A percentile compares a stretch with the other conserved stretches of the same genome.
Evolutionary conservation across 2,888 invertebrate genomes (phyloP).

Genomic region (Acrobeloides nanus): DNA sequence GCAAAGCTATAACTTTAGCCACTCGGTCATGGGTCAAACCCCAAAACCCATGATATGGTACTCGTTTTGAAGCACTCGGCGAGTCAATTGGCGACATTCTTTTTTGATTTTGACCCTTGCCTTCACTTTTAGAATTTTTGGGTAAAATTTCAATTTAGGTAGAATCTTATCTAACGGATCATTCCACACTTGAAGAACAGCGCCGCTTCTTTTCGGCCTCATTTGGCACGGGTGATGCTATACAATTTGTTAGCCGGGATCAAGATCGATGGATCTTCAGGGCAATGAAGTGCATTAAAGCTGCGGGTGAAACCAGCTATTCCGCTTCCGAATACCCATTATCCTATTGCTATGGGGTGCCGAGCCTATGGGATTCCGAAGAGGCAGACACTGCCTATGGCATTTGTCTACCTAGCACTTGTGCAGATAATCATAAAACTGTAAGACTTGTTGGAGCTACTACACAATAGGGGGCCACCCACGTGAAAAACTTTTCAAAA

Average conservation of each 20-base stretch:
- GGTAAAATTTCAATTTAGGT: no score
- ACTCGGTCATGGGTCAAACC: no score
- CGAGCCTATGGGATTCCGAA: conserved; percentile 13
- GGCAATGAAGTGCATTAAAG: conserved; percentile 28
- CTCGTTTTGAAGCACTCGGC: no score
- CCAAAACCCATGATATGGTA: no score
- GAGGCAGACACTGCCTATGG: conserved; percentile 28
- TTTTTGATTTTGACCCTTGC: no score
- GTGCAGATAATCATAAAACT: conserved; percentile 27
- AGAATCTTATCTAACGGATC: conserved; percentile 36
- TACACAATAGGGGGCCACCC: no score
- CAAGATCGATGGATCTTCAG: conserved; percentile 46
- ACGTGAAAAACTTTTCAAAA: no score
- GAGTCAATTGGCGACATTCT: no score
- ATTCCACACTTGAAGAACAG: conserved; percentile 37
- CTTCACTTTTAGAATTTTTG: no score
- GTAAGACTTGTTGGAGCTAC: no score
- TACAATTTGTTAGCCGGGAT: conserved; percentile 22
- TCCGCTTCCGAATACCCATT: conserved; percentile 41
- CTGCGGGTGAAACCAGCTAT: conserved; percentile 43
- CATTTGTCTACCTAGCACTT: conserved; percentile 38
- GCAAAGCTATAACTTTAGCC: no score
- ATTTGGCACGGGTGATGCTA: conserved; percentile 28
- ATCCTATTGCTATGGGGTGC: conserved; percentile 37
- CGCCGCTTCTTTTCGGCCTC: conserved; percentile 39